Evolutionary conservation across 2,888 invertebrate genomes (phyloP).

Genomic region (Dromius quadrimaculatus): DNA sequence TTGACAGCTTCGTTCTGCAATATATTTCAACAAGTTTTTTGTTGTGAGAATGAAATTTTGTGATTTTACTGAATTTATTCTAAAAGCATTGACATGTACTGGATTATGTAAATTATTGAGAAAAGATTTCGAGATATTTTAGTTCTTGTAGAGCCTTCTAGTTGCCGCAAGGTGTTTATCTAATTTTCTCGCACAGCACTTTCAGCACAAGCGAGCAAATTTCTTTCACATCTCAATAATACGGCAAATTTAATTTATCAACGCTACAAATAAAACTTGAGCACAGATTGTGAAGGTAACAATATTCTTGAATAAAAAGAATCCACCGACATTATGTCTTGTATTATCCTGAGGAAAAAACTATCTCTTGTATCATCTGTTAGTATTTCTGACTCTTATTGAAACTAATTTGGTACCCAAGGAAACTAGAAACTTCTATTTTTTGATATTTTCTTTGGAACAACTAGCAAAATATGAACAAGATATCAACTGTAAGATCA

Average conservation of each 20-base stretch:
- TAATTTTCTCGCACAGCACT: constrained; percentile 28
- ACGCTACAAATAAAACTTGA: constrained; percentile 33
- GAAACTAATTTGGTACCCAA: too few relatives aligned
- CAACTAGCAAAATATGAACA: too few relatives aligned
- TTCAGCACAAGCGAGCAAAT: constrained; percentile 4
- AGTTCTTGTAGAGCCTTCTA: constrained; percentile 29
- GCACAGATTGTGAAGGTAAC: not conserved
- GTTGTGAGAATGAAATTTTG: constrained; percentile 27
- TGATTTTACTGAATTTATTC: constrained; percentile 38
- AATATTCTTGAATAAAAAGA: too few relatives aligned
- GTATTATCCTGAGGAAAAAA: too few relatives aligned
- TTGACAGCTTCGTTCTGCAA: not conserved
- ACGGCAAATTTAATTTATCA: constrained; percentile 21
- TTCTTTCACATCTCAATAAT: constrained; percentile 18
- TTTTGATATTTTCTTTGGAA: too few relatives aligned
- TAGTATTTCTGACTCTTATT: too few relatives aligned
- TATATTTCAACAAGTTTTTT: constrained; percentile 19
- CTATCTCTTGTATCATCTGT: too few relatives aligned
- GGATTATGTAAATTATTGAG: constrained; percentile 33
- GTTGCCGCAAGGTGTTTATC: constrained; percentile 26
- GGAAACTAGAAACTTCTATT: too few relatives aligned
- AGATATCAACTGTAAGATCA: too few relatives aligned
- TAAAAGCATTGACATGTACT: constrained; percentile 41
- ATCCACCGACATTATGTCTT: too few relatives aligned
- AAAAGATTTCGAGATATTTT: constrained; percentile 18